Evolutionary conservation across 2,888 invertebrate genomes (phyloP).

Genomic region (Camptogramma bilineatum): DNA sequence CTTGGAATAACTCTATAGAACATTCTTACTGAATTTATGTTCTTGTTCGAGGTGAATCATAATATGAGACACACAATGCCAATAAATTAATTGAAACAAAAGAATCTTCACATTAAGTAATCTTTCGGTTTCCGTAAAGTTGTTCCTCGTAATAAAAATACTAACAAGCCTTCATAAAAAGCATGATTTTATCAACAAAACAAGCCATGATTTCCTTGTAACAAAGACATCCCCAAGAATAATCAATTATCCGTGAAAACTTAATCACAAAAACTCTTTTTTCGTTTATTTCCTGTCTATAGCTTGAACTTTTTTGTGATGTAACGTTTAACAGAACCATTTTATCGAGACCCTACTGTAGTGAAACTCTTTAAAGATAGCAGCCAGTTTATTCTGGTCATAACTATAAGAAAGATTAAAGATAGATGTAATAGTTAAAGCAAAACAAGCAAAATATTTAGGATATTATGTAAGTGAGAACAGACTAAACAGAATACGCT

Average conservation of each 20-base stretch:
- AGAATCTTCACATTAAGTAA: background rate
- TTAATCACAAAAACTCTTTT: slow-evolving; percentile 31
- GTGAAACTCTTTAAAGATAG: background rate
- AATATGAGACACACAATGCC: background rate
- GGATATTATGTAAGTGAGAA: slow-evolving; percentile 66
- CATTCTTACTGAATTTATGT: too few relatives aligned
- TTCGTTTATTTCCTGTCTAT: slow-evolving; percentile 33
- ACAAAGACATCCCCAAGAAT: slow-evolving; percentile 35
- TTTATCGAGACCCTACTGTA: slow-evolving; percentile 14
- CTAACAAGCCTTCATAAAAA: slow-evolving; percentile 1
- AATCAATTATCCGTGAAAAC: slow-evolving; percentile 44
- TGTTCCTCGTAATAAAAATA: slow-evolving; percentile 1
- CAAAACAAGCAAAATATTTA: slow-evolving; percentile 64
- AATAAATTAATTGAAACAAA: background rate
- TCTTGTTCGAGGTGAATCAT: background rate
- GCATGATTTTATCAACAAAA: slow-evolving; percentile 8
- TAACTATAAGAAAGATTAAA: slow-evolving; percentile 9
- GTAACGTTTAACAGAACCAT: slow-evolving; percentile 26
- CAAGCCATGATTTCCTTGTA: slow-evolving; percentile 30
- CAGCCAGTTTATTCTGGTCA: slow-evolving; percentile 19
- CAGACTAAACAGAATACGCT: slow-evolving; percentile 57
- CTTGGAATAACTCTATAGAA: too few relatives aligned
- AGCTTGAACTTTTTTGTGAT: slow-evolving; percentile 33
- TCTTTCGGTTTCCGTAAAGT: slow-evolving; percentile 11
- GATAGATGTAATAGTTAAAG: slow-evolving; percentile 34